Evolutionary conservation across 2,113 vertebrate genomes (phyloP), one percentile per base, ranked within the genome.

Genomic region (Hyperopisus bebe): DNA sequence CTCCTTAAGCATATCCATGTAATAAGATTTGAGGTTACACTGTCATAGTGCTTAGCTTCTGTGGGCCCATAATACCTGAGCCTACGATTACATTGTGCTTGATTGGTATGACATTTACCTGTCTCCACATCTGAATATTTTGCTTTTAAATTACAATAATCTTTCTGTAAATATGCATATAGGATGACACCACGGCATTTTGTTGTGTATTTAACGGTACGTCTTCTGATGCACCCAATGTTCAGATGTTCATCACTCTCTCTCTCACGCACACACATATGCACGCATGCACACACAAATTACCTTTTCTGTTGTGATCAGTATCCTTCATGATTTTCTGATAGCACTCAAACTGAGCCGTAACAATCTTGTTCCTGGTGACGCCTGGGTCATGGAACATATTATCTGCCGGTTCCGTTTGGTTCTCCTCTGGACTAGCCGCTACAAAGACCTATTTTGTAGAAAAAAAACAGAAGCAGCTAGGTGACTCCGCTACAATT

Each of bases 311-410:
- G 86, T 74, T 89, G 31, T 89, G 13, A 21, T 86, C 6, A 3
- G 94, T 94, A 80, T 97, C 96, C 89, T 97, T 97, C 95, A 98
- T 97, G 62, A 99, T 97, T 94, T 97, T 99, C 92, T 99, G 98
- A 92, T 99, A 99, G 92, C 98, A 99, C 92, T 99, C 98, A 89
- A 97, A 99, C 90, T 99, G 98, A 0, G 98, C 98, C 0, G 97
- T 98, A 91, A 99, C 97, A 5, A 99, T 99, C 95, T 98, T 98
- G 95, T 98, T 97, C 93, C 96, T 94, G 90, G 98, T 99, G 15
- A 97, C 66, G 1, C 95, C 92, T 0, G 97, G 90, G 1, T 96
- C 87, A 24, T 88, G 89, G 83, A 96, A 96, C 27, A 94, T 94
- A 89, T 96, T 94, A 66, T 93, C 44, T 13, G 91, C 21, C 1